Evolutionary conservation across 2,113 vertebrate species (phyloP).

Genomic region (Odocoileus hemionus): DNA sequence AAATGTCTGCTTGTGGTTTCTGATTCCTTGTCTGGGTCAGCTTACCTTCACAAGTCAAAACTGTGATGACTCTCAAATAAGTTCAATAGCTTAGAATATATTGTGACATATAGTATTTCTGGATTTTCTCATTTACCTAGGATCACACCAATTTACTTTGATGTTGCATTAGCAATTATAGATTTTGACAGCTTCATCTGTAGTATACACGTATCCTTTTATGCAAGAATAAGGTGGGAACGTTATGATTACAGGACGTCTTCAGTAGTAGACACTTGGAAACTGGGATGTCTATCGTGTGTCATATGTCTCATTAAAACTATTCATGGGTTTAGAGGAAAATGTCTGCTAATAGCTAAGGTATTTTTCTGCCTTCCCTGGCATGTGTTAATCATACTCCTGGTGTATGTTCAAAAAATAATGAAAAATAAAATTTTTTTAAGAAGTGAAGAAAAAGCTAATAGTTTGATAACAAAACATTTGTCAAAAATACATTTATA

Average conservation of each 20-base stretch:
- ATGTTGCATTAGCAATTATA: background rate
- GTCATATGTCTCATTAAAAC: background rate
- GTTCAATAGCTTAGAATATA: background rate
- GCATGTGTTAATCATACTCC: background rate
- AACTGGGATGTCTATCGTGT: background rate
- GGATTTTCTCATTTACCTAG: background rate
- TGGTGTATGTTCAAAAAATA: background rate
- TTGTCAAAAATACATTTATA: background rate
- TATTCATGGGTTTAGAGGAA: background rate
- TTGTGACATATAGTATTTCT: background rate
- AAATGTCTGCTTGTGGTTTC: background rate
- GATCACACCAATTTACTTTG: background rate
- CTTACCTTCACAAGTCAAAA: background rate
- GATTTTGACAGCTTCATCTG: background rate
- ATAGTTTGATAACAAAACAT: background rate
- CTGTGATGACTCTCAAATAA: background rate
- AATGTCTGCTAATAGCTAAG: background rate
- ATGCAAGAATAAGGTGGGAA: constrained; percentile 25
- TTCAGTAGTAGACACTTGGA: background rate
- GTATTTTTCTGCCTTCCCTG: background rate
- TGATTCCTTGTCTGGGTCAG: background rate
- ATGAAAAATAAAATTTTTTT: background rate
- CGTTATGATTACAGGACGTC: background rate
- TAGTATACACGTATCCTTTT: background rate
- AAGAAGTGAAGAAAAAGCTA: background rate